These are phyloP conservation scores for Phalloptychus januarius DNA, from an alignment of 2,797 vertebrate genomes.

Conservation along the genomic window DNA sequence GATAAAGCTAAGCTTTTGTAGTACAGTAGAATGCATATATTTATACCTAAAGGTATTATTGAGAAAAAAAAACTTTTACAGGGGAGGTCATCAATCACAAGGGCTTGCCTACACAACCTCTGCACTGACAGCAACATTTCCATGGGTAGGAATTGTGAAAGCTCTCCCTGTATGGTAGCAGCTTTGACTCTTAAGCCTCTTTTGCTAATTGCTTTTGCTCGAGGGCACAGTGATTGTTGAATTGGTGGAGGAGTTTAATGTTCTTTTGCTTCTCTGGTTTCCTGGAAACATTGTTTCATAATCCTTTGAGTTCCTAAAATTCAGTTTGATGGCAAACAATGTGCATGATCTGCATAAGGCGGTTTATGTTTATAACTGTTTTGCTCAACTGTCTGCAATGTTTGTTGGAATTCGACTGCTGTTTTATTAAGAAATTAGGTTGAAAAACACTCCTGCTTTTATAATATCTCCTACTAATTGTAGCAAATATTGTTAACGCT, in stretches of 20 bases:
- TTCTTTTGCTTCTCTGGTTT: slow-evolving; percentile 14
- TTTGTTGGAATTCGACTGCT: not conserved
- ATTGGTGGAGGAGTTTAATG: slow-evolving; percentile 21
- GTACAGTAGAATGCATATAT: not conserved
- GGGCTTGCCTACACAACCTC: slow-evolving; percentile 18
- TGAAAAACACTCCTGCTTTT: too few relatives aligned
- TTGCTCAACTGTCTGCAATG: not conserved
- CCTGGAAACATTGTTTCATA: slow-evolving; percentile 11
- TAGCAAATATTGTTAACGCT: too few relatives aligned
- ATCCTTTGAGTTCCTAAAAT: slow-evolving; percentile 10
- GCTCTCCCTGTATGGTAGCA: slow-evolving; percentile 26
- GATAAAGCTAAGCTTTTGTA: not conserved
- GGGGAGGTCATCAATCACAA: slow-evolving; percentile 7
- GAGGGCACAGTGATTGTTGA: slow-evolving; percentile 25
- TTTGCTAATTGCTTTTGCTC: slow-evolving; percentile 37
- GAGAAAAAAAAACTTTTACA: not conserved
- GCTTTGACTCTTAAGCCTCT: slow-evolving; percentile 38
- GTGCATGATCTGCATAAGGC: not conserved
- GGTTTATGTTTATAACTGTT: not conserved
- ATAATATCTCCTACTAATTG: too few relatives aligned
- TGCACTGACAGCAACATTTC: slow-evolving; percentile 32
- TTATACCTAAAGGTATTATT: not conserved
- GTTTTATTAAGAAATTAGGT: too few relatives aligned
- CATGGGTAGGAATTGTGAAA: slow-evolving; percentile 20
- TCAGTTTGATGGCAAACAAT: slow-evolving; percentile 6